Evolutionary conservation across 2,888 invertebrate species (phyloP).

Genomic region (Eustalomyia histrio): DNA sequence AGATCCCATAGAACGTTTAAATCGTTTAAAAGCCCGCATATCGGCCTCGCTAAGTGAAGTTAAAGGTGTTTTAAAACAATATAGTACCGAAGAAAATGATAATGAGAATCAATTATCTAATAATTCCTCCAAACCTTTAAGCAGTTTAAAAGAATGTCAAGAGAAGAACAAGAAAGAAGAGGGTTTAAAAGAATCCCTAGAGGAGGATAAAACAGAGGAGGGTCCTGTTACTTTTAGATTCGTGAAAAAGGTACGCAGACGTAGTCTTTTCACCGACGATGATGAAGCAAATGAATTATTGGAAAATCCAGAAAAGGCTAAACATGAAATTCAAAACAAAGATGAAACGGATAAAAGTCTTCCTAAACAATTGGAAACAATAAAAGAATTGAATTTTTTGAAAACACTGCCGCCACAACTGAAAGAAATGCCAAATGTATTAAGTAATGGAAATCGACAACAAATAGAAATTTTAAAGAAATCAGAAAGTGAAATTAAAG

Average conservation of each 20-base stretch:
- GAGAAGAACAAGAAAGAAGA: no score
- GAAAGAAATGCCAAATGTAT: not conserved
- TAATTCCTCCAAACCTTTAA: not conserved
- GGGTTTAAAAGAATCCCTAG: not conserved
- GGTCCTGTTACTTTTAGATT: slow-evolving; percentile 75
- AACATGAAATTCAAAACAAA: no score
- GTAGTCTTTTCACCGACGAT: slow-evolving; percentile 74
- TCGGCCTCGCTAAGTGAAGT: slow-evolving; percentile 77
- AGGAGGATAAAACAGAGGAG: slow-evolving; percentile 45
- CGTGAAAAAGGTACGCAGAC: slow-evolving; percentile 75
- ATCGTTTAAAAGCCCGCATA: slow-evolving; percentile 76
- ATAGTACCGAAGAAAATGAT: slow-evolving; percentile 74
- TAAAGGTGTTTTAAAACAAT: slow-evolving; percentile 77
- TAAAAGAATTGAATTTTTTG: not conserved
- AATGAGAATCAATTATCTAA: slow-evolving; percentile 26
- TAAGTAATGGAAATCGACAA: not conserved
- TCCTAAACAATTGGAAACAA: not conserved
- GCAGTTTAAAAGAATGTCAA: not conserved
- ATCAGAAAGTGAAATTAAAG: not conserved
- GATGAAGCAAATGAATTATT: slow-evolving; percentile 68
- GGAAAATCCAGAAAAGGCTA: slow-evolving; percentile 6
- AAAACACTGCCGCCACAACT: not conserved
- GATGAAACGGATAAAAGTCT: slow-evolving; percentile 38
- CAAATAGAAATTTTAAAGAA: not conserved
- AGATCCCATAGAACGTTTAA: slow-evolving; percentile 76